These are phyloP conservation scores for Poeciliopsis paucimaculata DNA, from an alignment of 2,797 vertebrate species.

Conservation along the genomic window DNA sequence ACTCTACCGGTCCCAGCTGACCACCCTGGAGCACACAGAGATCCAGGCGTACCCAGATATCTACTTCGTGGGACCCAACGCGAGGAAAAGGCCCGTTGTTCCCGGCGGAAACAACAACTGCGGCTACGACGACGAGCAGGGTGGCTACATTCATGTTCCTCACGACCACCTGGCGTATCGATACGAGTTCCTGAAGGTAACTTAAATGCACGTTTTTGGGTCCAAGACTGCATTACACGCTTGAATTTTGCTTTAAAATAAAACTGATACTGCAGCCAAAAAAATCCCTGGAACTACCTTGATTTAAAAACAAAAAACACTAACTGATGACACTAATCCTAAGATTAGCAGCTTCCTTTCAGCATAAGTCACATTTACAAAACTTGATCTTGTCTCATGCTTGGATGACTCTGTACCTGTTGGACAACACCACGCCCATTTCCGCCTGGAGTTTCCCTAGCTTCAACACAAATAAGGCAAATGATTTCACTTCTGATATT, in stretches of 20 bases:
- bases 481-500: not conserved
- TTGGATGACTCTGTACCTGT: not conserved
- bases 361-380: not conserved
- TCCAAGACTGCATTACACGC: not conserved
- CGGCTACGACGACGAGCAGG: slow-evolving; percentile 95
- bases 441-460: not conserved
- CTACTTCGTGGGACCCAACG: slow-evolving; percentile 94
- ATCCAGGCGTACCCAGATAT: slow-evolving; percentile 90
- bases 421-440: not conserved
- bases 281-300: not conserved
- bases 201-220: not conserved
- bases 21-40: slow-evolving; percentile 90
- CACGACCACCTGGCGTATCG: slow-evolving; percentile 96
- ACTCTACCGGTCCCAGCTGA: slow-evolving; percentile 90
- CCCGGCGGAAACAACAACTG: slow-evolving; percentile 91
- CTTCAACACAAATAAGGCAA: not conserved
- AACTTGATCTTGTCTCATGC: not conserved
- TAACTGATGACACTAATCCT: not conserved
- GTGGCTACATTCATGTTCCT: slow-evolving; percentile 92
- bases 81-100: slow-evolving; percentile 92
- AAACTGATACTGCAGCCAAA: not conserved
- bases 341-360: not conserved
- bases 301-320: not conserved
- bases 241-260: not conserved
- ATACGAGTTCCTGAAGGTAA: slow-evolving; percentile 94